Percentiles rank a stretch among this genome's conserved stretches.
Evolutionary conservation across 2,113 vertebrate species (phyloP).

Genomic region (Meleagris gallopavo): DNA sequence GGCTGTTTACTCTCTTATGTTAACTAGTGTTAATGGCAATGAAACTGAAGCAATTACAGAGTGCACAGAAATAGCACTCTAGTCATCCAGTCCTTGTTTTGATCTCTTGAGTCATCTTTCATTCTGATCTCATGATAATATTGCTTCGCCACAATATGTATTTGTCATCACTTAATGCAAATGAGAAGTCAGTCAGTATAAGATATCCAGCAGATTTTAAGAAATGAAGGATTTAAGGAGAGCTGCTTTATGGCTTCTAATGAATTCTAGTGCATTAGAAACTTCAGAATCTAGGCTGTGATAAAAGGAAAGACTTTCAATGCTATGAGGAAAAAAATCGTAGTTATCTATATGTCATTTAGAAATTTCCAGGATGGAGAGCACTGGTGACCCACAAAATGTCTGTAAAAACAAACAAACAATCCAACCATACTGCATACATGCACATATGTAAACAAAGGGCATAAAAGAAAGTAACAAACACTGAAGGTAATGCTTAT

Average conservation of each 20-base stretch:
- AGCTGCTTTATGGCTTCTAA: background rate
- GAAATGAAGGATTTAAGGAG: background rate
- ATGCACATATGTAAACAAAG: background rate
- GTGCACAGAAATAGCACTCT: background rate
- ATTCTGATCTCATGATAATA: slow-evolving; percentile 1
- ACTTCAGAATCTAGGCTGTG: background rate
- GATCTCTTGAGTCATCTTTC: background rate
- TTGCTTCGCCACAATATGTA: background rate
- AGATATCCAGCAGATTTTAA: background rate
- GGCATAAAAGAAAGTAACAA: background rate
- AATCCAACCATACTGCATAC: background rate
- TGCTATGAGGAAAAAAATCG: background rate
- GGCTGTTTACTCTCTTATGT: background rate
- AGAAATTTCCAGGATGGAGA: background rate
- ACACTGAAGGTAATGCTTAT: background rate
- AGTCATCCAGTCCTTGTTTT: background rate
- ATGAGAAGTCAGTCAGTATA: background rate
- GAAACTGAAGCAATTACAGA: background rate
- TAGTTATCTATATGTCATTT: background rate
- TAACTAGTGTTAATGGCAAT: background rate
- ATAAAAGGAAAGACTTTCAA: background rate
- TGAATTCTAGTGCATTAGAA: background rate
- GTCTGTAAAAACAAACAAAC: background rate
- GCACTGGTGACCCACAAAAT: background rate
- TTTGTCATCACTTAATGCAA: background rate